Evolutionary conservation across 2,888 invertebrate species (phyloP).

Genomic region (Mesodorylaimus sp.): DNA sequence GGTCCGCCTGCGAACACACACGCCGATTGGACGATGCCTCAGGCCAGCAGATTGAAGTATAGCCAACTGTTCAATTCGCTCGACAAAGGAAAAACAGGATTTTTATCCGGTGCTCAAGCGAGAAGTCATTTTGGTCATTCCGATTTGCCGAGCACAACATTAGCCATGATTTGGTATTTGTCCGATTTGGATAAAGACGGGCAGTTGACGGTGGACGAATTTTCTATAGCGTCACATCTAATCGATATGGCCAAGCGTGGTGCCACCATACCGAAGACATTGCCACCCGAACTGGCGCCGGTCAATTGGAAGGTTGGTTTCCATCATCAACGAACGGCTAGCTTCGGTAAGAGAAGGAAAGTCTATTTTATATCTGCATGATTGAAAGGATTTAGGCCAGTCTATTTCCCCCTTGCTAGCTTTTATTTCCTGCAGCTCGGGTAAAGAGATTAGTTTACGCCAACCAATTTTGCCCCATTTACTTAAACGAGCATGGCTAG

Average conservation of each 20-base stretch:
- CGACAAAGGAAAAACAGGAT: conserved; percentile 17
- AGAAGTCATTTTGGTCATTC: conserved; percentile 78
- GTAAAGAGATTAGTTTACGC: no score
- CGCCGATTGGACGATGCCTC: conserved; percentile 26
- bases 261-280: conserved; percentile 57
- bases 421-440: no score
- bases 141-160: conserved; percentile 62
- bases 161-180: conserved; percentile 90
- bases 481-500: no score
- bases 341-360: no score
- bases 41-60: conserved; percentile 22
- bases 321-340: no score
- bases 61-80: conserved; percentile 25
- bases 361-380: no score
- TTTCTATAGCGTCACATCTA: conserved; percentile 86
- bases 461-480: no score
- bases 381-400: no score
- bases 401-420: no score
- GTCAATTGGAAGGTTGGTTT: no score
- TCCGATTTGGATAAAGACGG: conserved; percentile 88
- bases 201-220: conserved; percentile 81
- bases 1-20: conserved; percentile 8
- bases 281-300: conserved; percentile 61
- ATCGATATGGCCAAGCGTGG: conserved; percentile 45
- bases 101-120: conserved; percentile 37